Conservation (phyloP, 2,888 invertebrate genomes). For the Drosophila multiciliata region DNA sequence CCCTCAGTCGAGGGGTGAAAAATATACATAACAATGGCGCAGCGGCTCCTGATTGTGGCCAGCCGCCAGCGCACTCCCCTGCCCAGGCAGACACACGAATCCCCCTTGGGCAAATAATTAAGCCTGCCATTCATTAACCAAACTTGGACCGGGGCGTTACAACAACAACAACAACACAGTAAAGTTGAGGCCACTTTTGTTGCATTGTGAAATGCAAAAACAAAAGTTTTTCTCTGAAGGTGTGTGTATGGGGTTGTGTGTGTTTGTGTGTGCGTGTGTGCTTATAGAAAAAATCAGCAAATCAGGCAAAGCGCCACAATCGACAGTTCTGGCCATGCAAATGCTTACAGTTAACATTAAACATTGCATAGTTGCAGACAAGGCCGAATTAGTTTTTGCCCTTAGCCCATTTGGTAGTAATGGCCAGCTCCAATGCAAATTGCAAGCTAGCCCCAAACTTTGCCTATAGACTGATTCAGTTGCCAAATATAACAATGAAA, state of each 20-base stretch:
- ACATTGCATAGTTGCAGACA: conserved; percentile 25
- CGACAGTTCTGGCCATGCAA: conserved; percentile 39
- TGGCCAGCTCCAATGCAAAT: conserved; percentile 24
- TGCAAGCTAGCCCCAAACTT: conserved; percentile 53
- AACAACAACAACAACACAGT: conserved; percentile 20
- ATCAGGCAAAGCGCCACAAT: conserved; percentile 32
- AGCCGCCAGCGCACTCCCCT: background rate
- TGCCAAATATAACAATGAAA: conserved; percentile 20
- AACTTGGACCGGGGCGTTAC: conserved; percentile 48
- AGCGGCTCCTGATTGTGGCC: conserved; percentile 51
- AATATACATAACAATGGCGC: conserved; percentile 61
- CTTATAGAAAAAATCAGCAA: conserved; percentile 33
- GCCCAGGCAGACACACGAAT: conserved; percentile 19
- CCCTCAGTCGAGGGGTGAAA: conserved; percentile 34
- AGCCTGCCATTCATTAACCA: conserved; percentile 73
- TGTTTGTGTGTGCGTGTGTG: conserved; percentile 11
- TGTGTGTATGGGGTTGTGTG: background rate
- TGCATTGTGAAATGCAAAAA: conserved; percentile 49
- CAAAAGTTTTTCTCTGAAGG: conserved; percentile 29
- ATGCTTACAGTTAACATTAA: conserved; percentile 30
- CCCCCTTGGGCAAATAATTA: conserved; percentile 66
- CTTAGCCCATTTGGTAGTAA: conserved; percentile 19
- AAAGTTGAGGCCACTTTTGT: conserved; percentile 61
- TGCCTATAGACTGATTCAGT: conserved; percentile 9
- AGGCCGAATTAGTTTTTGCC: conserved; percentile 37